Evolutionary conservation across 2,113 vertebrate species (phyloP), one percentile per base, ranked within the genome.

Genomic region (Lucifuga dentata): DNA sequence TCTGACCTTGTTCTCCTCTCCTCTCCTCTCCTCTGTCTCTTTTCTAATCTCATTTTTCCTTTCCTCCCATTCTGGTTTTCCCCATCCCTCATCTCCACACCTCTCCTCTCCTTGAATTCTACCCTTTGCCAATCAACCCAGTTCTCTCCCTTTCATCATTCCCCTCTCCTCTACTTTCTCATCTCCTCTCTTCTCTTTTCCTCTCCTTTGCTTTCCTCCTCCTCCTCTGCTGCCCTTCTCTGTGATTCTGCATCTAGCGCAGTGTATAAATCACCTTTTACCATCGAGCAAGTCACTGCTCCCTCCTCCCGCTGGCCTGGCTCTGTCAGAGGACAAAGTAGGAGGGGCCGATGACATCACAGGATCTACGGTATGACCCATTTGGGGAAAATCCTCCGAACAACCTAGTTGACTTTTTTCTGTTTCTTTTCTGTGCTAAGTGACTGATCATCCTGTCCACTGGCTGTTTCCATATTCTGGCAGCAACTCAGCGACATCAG

Each of bases 251-350:
- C 67, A 78, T 81, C 73, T 56, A 82, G 43, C 73, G 67, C 85
- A 79, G 76, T 8, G n/a, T 73, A 87, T 85, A 81, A 83, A 85
- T 85, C 86, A 88, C 68, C 63, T 78, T 80, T 73, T 77, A 74
- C 29, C 53, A 53, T 58, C 13, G 33, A 59, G 46, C n/a, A n/a
- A 56, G 73, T 40, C 52, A 10, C 13, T 6, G 1, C 68, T 48
- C 49, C 75, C 63, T 60, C 58, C 73, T 58, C 68, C 59, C 13
- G 24, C 46, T 46, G 67, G 64, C 56, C 60, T 20, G 3, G 32
- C 61, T 61, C 57, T 56, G 48, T 60, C 65, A 66, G 39, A 48
- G 36, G 65, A 60, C 68, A 2, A 48, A 1, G 56, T 26, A 41
- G 56, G 66, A 59, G 66, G 67, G 70, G 59, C 5, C 12, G 2